A percentile compares a stretch with the other conserved stretches of the same genome.
Conservation (phyloP, 2,888 invertebrate species). For the Athalia rosae region DNA sequence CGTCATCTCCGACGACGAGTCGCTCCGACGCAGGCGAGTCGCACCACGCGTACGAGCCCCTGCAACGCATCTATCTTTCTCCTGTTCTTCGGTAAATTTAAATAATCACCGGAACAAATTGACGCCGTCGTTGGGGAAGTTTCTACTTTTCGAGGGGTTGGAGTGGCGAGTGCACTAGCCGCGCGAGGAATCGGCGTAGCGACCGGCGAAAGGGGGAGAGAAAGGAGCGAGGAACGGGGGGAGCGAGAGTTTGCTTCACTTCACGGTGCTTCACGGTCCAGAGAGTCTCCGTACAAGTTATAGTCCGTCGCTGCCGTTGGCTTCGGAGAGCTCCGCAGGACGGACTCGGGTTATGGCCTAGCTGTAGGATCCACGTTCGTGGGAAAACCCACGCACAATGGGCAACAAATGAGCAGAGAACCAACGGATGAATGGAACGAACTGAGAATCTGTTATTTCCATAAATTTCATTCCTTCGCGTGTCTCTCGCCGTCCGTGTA, state of each 20-base stretch:
- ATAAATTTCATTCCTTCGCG: constrained; percentile 39
- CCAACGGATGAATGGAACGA: constrained; percentile 27
- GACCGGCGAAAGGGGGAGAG: background rate
- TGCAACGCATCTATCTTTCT: constrained; percentile 1
- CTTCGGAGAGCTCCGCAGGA: background rate
- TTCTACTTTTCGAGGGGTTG: constrained; percentile 21
- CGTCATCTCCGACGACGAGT: constrained; percentile 61
- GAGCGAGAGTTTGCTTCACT: constrained; percentile 8
- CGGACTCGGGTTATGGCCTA: constrained; percentile 3
- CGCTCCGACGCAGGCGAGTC: too few relatives aligned
- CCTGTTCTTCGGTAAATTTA: constrained; percentile 53
- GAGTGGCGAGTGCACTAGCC: background rate
- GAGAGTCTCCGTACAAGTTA: constrained; percentile 9
- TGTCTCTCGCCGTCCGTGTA: too few relatives aligned
- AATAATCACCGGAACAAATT: constrained; percentile 61
- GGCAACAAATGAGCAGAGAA: constrained; percentile 48
- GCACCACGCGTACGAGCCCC: constrained; percentile 1
- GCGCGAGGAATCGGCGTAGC: background rate
- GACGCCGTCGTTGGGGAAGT: constrained; percentile 44
- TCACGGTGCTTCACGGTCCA: constrained; percentile 3
- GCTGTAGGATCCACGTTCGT: constrained; percentile 25
- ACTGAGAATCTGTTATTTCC: constrained; percentile 40
- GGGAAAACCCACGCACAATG: constrained; percentile 49
- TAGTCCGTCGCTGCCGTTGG: constrained; percentile 8
- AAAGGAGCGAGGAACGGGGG: background rate